Evolutionary conservation across 2,113 vertebrate genomes (phyloP).

Genomic region (Pachyramphus minor): DNA sequence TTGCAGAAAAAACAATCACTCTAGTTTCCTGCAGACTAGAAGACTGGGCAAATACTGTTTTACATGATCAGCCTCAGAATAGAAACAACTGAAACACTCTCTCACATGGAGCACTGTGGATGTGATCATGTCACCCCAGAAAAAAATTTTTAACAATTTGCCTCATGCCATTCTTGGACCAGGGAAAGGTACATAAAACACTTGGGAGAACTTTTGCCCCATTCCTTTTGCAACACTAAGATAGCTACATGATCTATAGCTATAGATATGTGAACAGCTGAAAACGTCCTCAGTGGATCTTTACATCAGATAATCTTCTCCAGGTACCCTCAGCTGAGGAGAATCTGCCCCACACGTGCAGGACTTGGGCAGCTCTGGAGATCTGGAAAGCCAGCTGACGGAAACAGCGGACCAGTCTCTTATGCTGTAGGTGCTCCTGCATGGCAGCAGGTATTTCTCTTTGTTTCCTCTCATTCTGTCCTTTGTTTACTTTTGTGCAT

Average conservation of each 20-base stretch:
- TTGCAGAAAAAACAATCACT: not conserved
- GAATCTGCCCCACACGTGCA: fast-evolving
- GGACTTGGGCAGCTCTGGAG: not conserved
- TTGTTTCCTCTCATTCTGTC: not conserved
- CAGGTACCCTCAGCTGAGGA: not conserved
- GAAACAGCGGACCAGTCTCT: not conserved
- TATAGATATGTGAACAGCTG: not conserved
- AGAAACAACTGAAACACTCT: not conserved
- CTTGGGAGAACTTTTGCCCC: not conserved
- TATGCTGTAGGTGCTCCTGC: not conserved
- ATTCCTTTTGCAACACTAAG: not conserved
- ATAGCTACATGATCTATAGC: no score
- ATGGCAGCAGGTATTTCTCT: not conserved
- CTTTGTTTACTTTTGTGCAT: not conserved
- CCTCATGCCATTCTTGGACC: not conserved
- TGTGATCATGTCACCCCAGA: not conserved
- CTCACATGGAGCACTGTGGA: not conserved
- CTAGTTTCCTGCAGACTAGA: not conserved
- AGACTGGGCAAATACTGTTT: not conserved
- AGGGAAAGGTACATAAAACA: not conserved
- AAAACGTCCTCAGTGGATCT: not conserved
- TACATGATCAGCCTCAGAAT: not conserved
- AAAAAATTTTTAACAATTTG: not conserved
- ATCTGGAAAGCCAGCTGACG: not conserved
- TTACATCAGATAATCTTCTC: not conserved